Evolutionary conservation across 2,888 invertebrate species (phyloP), one percentile per base, ranked within the genome.

Genomic region (Caradrina kadenii): DNA sequence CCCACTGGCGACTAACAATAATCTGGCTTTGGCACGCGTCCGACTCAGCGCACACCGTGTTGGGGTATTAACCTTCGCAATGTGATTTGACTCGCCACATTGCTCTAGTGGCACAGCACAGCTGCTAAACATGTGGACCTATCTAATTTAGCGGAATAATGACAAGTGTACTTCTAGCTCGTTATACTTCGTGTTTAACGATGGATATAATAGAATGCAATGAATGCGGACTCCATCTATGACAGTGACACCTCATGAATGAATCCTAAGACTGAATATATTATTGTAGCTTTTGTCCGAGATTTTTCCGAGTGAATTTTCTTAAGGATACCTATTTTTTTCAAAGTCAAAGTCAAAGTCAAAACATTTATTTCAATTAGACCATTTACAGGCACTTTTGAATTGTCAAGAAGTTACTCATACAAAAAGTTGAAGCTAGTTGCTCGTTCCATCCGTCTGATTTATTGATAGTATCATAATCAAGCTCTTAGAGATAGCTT

Each of bases 21-120:
- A 87, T 87, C 83, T 85, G 63, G 76, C 79, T 83, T 87, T 87
- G 87, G 87, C 87, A 86, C 77, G 63, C 65, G 71, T 79, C 83
- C 82, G 78, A 82, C 73, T 80, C 64, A 69, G 70, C 59, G 52
- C 76, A 39, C 53, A 69, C 68, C 73, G 63, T 77, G 74, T 69
- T 59, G 63, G 67, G 66, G 78, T 80, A 83, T 85, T 74, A 73
- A 76, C 73, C 69, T 69, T 76, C 60, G 73, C 67, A 69, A 65
- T 69, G 63, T 71, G 67, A 73, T 79, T 80, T 65, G 59, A 66
- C 65, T 76, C 53, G 63, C 66, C 76, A 76, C 77, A 66, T 76
- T 76, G 64, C 53, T 60, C 60, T 56, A 22, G 63, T 70, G 50
- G 52, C n/a, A 35, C 54, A 52, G 50, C 65, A 58, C 71, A 70